phyloP scores from a whole-genome alignment of 2,113 vertebrate species.

The Phaethon lepturus region DNA sequence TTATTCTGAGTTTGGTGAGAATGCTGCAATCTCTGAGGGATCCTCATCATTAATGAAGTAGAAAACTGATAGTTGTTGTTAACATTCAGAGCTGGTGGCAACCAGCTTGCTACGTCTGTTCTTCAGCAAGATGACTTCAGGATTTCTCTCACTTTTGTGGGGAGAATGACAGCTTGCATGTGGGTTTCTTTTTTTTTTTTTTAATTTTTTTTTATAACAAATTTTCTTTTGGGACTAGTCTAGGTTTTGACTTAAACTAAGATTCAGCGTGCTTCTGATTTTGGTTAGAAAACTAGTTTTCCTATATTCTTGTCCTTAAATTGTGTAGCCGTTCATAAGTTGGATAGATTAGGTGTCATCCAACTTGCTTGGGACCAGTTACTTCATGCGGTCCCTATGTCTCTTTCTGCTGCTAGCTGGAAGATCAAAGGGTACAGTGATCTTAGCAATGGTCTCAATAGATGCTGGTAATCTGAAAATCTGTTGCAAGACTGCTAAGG shows the following conservation, averaged over 20 bases:
- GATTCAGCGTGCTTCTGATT: neutral
- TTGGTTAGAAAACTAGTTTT: neutral
- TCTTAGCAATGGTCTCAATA: neutral
- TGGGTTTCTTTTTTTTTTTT: neutral
- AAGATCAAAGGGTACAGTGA: neutral
- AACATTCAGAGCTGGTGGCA: neutral
- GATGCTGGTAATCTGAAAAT: neutral
- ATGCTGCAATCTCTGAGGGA: neutral
- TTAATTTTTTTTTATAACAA: neutral
- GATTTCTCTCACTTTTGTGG: neutral
- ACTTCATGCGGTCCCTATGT: neutral
- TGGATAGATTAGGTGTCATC: neutral
- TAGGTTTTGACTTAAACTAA: neutral
- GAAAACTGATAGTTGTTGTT: neutral
- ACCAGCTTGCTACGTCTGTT: neutral
- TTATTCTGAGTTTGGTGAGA: neutral
- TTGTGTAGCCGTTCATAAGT: accelerated
- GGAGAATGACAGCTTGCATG: neutral
- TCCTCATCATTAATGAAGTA: neutral
- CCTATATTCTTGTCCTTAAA: neutral
- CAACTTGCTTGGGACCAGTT: neutral
- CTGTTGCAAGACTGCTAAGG: neutral
- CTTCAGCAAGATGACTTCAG: neutral
- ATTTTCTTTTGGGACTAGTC: neutral
- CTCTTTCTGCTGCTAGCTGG: neutral